Evolutionary conservation across 1,140 invertebrate genomes (phyloP).

Genomic region (Drosophila saltans): DNA sequence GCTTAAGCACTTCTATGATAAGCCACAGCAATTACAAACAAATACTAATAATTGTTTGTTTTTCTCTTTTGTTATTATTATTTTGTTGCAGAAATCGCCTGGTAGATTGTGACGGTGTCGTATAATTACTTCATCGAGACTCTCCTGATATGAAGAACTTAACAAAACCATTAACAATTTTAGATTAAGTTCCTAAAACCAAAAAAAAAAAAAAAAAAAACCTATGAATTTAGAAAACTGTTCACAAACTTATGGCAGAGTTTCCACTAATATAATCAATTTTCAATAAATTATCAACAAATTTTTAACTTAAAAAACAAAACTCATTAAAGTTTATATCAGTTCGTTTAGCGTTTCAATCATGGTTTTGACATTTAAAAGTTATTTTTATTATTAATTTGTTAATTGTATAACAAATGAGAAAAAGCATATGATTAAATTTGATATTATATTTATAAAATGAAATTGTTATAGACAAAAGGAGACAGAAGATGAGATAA

Average conservation of each 20-base stretch:
- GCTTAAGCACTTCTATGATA: conserved; percentile 44
- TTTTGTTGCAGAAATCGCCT: conserved; percentile 60
- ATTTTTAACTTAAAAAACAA: conserved; percentile 13
- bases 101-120: conserved; percentile 45
- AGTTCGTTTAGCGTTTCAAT: neutral
- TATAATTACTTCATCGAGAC: conserved; percentile 14
- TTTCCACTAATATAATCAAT: conserved; percentile 32
- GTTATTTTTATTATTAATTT: neutral
- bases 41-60: conserved; percentile 45
- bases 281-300: conserved; percentile 28
- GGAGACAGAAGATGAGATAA: no score
- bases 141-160: neutral
- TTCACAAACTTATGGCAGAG: conserved; percentile 16
- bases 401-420: neutral
- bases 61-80: conserved; percentile 23
- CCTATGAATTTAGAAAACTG: conserved; percentile 16
- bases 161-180: conserved; percentile 32
- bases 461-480: neutral
- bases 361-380: neutral
- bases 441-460: neutral
- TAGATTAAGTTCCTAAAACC: conserved; percentile 46
- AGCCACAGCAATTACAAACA: conserved; percentile 46
- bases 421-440: conserved; percentile 6
- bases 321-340: neutral
- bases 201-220: conserved; percentile 6